Conservation (phyloP, 1,140 invertebrate genomes). For the Ooceraea biroi region DNA sequence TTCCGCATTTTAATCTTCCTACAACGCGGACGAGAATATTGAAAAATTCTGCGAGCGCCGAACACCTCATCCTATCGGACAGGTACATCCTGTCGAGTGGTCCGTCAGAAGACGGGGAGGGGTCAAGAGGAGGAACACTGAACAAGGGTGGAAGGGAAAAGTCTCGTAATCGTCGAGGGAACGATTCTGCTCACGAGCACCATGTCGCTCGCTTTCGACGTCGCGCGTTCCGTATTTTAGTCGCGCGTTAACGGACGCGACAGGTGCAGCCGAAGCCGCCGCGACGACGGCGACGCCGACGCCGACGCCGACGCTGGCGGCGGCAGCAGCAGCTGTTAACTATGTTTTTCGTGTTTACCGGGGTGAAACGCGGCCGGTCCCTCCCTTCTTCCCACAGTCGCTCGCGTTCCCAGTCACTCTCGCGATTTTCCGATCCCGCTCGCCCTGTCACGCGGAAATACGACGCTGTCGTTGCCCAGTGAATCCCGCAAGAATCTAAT, state of each 20-base stretch:
- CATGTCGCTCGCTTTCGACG: constrained; percentile 18
- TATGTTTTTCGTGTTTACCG: constrained; percentile 81
- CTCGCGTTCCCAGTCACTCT: too few relatives aligned
- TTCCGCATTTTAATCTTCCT: constrained; percentile 60
- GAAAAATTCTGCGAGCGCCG: constrained; percentile 52
- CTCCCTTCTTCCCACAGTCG: constrained; percentile 18
- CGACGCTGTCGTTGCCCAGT: constrained; percentile 32
- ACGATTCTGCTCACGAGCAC: constrained; percentile 52
- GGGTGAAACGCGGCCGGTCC: constrained; percentile 70
- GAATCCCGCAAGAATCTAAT: constrained; percentile 50
- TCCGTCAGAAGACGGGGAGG: constrained; percentile 6
- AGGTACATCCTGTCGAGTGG: constrained; percentile 59
- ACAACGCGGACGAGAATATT: constrained; percentile 49
- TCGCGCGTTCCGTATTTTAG: constrained; percentile 80
- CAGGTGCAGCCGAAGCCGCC: constrained; percentile 73
- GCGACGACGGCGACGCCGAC: constrained; percentile 32
- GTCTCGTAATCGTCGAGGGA: constrained; percentile 58
- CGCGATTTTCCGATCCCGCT: constrained; percentile 43
- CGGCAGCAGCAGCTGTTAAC: constrained; percentile 76
- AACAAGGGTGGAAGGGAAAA: constrained; percentile 7
- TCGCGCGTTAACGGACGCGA: constrained; percentile 79
- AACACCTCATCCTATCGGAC: constrained; percentile 57
- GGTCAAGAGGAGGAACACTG: background rate
- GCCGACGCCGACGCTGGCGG: constrained; percentile 49
- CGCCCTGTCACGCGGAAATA: constrained; percentile 51